Evolutionary conservation across 2,888 invertebrate genomes (phyloP), one percentile per base, ranked within the genome.

Genomic region (Thumatha senex): DNA sequence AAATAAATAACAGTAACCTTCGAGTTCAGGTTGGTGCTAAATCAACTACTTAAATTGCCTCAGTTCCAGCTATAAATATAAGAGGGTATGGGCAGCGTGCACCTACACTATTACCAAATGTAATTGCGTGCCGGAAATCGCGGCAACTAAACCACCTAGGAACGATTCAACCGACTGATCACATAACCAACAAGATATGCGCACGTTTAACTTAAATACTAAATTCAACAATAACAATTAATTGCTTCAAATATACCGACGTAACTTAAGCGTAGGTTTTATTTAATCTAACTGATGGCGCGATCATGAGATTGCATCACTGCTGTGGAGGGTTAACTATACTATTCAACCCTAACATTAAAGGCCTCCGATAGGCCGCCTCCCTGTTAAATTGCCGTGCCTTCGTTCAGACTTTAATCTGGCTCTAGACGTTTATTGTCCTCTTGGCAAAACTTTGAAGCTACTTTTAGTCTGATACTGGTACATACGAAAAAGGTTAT

Each of bases 161-260:
- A 86, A 86, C 84, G 77, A 81, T 78, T 74, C 69, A 62, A 72
- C 71, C 72, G 72, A 58, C 72, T 74, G 74, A 78, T 84, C 79
- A 86, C 81, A 78, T 85, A 84, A 89, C 81, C 85, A 84, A 78
- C 73, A 81, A 72, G 89, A 89, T 90, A 89, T 90, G 87, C 86
- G 80, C 78, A 84, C 72, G 76, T 83, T 86, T 58, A 75, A 84
- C 83, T 85, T 87, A 87, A 80, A 60, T 74, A 80, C 85, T 88
- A 88, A 66, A 76, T 74, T 72, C 58, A 76, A 78, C 77, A 77
- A 76, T 70, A 70, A 78, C 69, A 58, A 74, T 63, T 63, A 66
- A 82, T 80, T 72, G 67, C 72, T 76, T 76, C 67, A 76, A 78
- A 72, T 70, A 70, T 74, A 76, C 61, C 62, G 71, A 31, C 31